phyloP scores from a whole-genome alignment of 2,113 vertebrate species.

The Epinephelus cyanopodus region DNA sequence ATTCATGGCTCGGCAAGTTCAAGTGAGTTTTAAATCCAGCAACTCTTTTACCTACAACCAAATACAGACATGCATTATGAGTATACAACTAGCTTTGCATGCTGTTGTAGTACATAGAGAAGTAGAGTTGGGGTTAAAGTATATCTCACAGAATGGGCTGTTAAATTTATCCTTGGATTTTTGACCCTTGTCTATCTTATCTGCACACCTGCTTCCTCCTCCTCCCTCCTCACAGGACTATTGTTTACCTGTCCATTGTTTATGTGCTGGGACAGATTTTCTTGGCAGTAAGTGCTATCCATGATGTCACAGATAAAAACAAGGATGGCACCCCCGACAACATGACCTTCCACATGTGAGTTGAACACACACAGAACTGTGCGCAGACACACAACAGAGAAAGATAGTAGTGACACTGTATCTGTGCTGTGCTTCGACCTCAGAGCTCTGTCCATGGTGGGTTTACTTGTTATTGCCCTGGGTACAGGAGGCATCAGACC shows the following conservation, averaged over 20 bases:
- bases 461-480: conserved; percentile 91
- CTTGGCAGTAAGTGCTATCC: conserved; percentile 88
- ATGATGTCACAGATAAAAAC: conserved; percentile 87
- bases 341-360: conserved; percentile 88
- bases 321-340: conserved; percentile 82
- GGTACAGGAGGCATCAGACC: conserved; percentile 98
- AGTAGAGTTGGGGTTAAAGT: conserved; percentile 7
- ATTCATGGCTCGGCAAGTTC: conserved; percentile 98
- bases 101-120: not conserved
- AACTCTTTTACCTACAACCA: not conserved
- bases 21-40: conserved; percentile 85
- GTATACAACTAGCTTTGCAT: not conserved
- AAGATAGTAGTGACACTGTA: not conserved
- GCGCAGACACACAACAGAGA: too few species aligned
- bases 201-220: not conserved
- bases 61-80: not conserved
- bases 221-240: conserved; percentile 87
- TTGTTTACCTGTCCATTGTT: conserved; percentile 92
- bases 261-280: conserved; percentile 89
- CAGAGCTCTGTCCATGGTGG: conserved; percentile 90
- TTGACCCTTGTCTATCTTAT: conserved; percentile 24
- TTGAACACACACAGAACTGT: conserved; percentile 26
- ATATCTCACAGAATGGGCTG: not conserved
- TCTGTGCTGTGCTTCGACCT: not conserved
- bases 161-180: conserved; percentile 18